Evolutionary conservation across 2,888 invertebrate species (phyloP).

Genomic region (Dinocampus coccinellae): DNA sequence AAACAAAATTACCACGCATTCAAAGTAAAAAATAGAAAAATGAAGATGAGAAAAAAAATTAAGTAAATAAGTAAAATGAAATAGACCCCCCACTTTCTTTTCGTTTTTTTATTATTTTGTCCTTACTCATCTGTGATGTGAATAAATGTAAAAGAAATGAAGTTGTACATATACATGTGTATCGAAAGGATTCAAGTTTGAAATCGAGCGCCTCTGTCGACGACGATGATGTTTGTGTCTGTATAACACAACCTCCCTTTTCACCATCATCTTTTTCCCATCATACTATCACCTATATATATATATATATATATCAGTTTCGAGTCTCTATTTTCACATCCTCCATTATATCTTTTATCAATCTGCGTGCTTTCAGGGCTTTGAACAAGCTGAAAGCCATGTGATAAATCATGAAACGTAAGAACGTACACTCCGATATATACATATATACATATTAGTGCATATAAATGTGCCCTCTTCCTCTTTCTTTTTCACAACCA

Average conservation of each 20-base stretch:
- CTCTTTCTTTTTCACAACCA: neutral
- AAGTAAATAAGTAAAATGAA: neutral
- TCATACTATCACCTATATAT: neutral
- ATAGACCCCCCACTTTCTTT: too few species aligned
- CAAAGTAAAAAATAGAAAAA: too few species aligned
- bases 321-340: constrained; percentile 49
- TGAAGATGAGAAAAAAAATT: too few species aligned
- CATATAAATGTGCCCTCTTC: neutral
- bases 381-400: constrained; percentile 68
- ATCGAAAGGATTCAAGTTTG: constrained; percentile 13
- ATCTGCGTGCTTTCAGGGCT: constrained; percentile 68
- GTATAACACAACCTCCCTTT: neutral
- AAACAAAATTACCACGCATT: neutral
- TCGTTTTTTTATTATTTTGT: too few species aligned
- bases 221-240: constrained; percentile 1
- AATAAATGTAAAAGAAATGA: neutral
- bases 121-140: neutral
- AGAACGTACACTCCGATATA: constrained; percentile 56
- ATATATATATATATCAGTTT: constrained; percentile 54
- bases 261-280: neutral
- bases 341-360: constrained; percentile 68
- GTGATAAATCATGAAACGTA: constrained; percentile 70
- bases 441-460: constrained; percentile 21
- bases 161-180: too few species aligned
- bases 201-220: constrained; percentile 7